Base-by-base conservation (phyloP, 2,888 invertebrate genomes). In the Cylloceria caligata region DNA sequence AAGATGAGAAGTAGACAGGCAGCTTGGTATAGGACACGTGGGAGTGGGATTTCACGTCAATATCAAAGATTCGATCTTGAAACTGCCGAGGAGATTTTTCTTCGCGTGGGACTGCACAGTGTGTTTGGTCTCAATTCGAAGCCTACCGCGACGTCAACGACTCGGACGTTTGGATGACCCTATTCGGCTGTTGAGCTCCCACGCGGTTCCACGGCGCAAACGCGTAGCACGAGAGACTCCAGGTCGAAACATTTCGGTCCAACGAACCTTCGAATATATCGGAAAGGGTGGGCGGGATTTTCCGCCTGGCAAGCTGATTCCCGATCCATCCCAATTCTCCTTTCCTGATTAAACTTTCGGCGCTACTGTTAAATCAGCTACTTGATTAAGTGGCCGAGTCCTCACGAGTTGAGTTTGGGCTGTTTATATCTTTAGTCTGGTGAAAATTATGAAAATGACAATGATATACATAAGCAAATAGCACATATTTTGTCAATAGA, bases 111-210 rank as follows among this genome's bases (percentile, higher is more conserved):
- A 64, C 27, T 71, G 42, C 13, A 57, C 42, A 67, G 64, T 24
- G 47, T 78, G 39, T 83, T 80, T 68, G 65, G 36, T 52, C 68
- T 16, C 49, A 73, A 67, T 55, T 81, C 74, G 77, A 81, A 77
- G 73, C 55, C 62, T 75, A 67, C 69, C 71, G 45, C 45, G 67
- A 77, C 67, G 57, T 69, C 47, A 39, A 57, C 72, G 27, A 57
- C 65, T 79, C 62, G 49, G 65, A 76, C 57, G 57, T 80, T 68
- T 71, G 72, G 77, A 80, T 77, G 71, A 75, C 79, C 69, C 73
- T 81, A 77, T 83, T 81, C 71, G 81, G 83, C 49, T 68, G 62
- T 62, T 39, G 39, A 73, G 73, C 79, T 73, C 83, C 79, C 79
- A 77, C 80, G 52, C 72, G 75, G 64, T 52, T 80, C 9, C 9